Percentiles rank a stretch among this genome's conserved stretches.
Conservation (phyloP, 2,888 invertebrate species). For the Blera fallax region DNA sequence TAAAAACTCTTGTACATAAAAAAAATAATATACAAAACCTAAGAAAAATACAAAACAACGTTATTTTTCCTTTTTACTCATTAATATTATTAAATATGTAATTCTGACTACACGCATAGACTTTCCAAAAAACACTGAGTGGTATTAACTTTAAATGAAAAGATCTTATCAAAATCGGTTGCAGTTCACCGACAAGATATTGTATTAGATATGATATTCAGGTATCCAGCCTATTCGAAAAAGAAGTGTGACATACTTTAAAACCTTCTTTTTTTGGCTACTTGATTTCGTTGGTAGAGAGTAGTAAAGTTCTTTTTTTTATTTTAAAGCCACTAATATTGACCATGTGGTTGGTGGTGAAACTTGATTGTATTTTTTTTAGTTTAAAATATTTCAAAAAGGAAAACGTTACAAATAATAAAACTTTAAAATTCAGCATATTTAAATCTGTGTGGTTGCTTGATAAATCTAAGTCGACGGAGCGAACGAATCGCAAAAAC, state of each 20-base stretch:
- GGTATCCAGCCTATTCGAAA: not conserved
- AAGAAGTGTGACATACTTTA: not conserved
- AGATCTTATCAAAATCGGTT: constrained; percentile 34
- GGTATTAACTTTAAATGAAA: constrained; percentile 7
- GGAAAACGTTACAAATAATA: no score
- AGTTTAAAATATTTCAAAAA: not conserved
- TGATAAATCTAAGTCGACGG: no score
- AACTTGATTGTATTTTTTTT: not conserved
- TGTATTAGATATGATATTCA: constrained; percentile 1
- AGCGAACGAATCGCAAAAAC: no score
- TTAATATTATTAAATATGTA: not conserved
- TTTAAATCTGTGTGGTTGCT: no score
- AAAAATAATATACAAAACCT: not conserved
- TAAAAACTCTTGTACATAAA: constrained; percentile 37
- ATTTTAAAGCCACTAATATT: not conserved
- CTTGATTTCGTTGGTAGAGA: constrained; percentile 23
- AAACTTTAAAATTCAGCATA: no score
- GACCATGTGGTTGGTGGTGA: not conserved
- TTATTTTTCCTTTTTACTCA: constrained; percentile 11
- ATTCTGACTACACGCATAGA: not conserved
- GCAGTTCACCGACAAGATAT: constrained; percentile 25
- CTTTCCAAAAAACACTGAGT: constrained; percentile 17
- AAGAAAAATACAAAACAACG: constrained; percentile 17
- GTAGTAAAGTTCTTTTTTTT: not conserved
- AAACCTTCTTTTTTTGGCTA: constrained; percentile 1